Base-by-base conservation (phyloP, 1,140 invertebrate genomes). In the Plutomurus gul region DNA sequence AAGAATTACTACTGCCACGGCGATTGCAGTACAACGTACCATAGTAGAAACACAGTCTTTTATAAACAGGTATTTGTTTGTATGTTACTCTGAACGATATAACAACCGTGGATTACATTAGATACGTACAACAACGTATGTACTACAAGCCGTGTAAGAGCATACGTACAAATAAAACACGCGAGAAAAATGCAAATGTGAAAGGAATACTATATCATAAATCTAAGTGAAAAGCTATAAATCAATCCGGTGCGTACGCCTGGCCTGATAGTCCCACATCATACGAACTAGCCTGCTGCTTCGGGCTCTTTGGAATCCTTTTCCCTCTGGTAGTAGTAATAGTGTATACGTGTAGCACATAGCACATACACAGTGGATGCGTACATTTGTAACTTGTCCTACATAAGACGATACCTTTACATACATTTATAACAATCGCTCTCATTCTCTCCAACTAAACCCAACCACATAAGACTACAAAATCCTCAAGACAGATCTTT, bases 111-210 rank as follows among this genome's bases (percentile, higher is more conserved):
- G 27, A 65, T n/a, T 65, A 27, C 56, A 65, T 60, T 60, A 65
- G 13, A 20, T 22, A 18, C 0, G 0, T 60, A 33, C 10, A 43
- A n/a, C 7, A 13, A 8, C n/a, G n/a, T n/a, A n/a, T n/a, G n/a
- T n/a, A n/a, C n/a, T n/a, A n/a, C n/a, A n/a, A n/a, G n/a, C n/a
- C n/a, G n/a, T n/a, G 39, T 43, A 74, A 18, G 27, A 33, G 36
- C 56, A 25, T 18, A 65, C 27, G 20, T 65, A 20, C 30, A 33
- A n/a, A n/a, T 36, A 60, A 72, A 16, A 79, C 78, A 79, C 78
- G 78, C 79, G 75, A 80, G 75, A 80, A 76, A 80, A 80, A 80
- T 80, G 79, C 75, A 80, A 80, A 80, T 80, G 79, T 56, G 74
- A 71, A 80, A 76, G 65, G 65, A 73, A 80, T 72, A 80, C 74